Evolutionary conservation across 35 echinoderm and acorn worm species (phyloP).

Genomic region (Chiridota heheva): DNA sequence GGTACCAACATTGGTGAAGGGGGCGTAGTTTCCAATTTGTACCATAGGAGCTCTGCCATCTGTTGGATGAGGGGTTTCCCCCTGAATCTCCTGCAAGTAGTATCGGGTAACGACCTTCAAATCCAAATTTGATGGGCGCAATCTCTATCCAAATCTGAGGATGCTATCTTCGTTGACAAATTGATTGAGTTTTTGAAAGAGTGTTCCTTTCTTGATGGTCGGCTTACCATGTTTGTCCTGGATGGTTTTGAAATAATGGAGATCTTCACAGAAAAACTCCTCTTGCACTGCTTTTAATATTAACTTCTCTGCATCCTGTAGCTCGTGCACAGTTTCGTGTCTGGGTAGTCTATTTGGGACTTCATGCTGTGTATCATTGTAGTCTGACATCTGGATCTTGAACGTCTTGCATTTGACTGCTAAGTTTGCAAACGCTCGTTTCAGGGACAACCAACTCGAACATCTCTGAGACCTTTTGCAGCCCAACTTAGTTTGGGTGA

Average conservation of each 20-base stretch:
- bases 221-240: conserved; percentile 6
- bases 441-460: background rate
- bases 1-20: conserved; percentile 36
- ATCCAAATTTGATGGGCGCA: conserved; percentile 16
- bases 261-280: no score
- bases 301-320: no score
- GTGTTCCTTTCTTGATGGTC: background rate
- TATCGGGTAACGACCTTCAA: conserved; percentile 13
- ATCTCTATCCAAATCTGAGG: no score
- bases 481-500: conserved; percentile 14
- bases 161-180: no score
- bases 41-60: conserved; percentile 48
- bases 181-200: no score
- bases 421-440: conserved; percentile 9
- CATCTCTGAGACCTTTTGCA: background rate
- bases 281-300: no score
- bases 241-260: no score
- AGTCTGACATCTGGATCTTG: no score
- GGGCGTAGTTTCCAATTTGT: conserved; percentile 10
- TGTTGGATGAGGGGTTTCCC: background rate
- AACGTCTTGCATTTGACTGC: no score
- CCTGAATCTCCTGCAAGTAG: conserved; percentile 41
- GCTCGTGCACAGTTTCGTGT: no score
- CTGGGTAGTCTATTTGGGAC: no score
- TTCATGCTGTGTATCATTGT: no score